Base-by-base conservation (phyloP, 2,888 invertebrate genomes). In the Crematogaster levior region DNA sequence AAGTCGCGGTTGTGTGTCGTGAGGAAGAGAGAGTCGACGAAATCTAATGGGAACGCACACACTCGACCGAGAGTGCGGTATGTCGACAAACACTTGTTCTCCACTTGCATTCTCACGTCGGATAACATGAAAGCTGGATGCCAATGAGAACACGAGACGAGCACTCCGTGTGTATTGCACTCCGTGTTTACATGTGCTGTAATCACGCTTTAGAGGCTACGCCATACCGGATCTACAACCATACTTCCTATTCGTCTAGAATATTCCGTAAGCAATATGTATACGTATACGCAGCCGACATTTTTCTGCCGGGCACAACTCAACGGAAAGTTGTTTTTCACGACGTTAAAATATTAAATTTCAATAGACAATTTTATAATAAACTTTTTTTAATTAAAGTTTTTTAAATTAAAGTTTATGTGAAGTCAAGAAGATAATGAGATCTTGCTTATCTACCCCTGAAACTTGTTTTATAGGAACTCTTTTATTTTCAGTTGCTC, bases 51-150 rank as follows among this genome's bases (percentile, higher is more conserved):
- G 65, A 75, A 53, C 34, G 70, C 66, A 83, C 61, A 84, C 81
- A 74, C 61, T 83, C 53, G 61, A 43, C 40, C 63, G 48, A 53
- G 40, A 68, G 48, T 30, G 61, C 40, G 66, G 82, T 53, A 70
- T 84, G 81, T 58, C 82, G 61, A 77, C 58, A 84, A 84, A 82
- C 75, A 83, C 80, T 83, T 81, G 24, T 72, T 81, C 74, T 60
- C 46, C 66, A 79, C 82, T 84, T 74, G 77, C 82, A 61, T 72
- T 70, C 74, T 63, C 48, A 80, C 70, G 48, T 63, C 65, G 18
- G 30, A n/a, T 46, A 56, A 40, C 48, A 51, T 58, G 65, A 81
- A 81, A 81, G 72, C 48, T 7, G 24, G 37, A n/a, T 53, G 6
- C 74, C 48, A 63, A 80, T 56, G 51, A 12, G 63, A 63, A 51